Percentiles rank a stretch among this genome's conserved stretches.
Conservation (phyloP, 1,140 invertebrate species). For the Epicauta chinensis region DNA sequence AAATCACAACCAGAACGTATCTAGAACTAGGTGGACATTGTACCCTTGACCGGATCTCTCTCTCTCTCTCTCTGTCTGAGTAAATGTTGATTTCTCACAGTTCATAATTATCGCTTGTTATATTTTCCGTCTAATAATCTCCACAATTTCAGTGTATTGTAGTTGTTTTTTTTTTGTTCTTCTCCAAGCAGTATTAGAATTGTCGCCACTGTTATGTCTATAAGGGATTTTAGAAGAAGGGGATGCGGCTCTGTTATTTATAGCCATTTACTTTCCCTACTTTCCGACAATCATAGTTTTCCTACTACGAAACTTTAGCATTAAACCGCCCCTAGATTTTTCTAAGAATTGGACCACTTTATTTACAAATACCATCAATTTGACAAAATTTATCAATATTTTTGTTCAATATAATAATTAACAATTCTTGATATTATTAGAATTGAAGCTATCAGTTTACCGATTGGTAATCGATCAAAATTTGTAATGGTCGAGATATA, state of each 20-base stretch:
- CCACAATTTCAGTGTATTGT: no score
- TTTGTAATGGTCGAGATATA: no score
- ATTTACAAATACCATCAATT: not conserved
- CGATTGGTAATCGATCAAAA: no score
- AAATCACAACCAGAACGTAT: slow-evolving; percentile 17
- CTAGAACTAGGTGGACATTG: slow-evolving; percentile 18
- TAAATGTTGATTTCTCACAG: slow-evolving; percentile 6
- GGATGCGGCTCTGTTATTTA: slow-evolving; percentile 27
- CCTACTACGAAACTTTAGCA: slow-evolving; percentile 27
- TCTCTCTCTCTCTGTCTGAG: no score
- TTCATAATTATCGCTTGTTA: slow-evolving; percentile 10
- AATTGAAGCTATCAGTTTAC: no score
- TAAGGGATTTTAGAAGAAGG: not conserved
- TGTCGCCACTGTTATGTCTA: not conserved
- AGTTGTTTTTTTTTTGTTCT: no score
- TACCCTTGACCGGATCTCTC: slow-evolving; percentile 9
- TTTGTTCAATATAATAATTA: no score
- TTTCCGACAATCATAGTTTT: slow-evolving; percentile 39
- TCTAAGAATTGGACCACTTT: slow-evolving; percentile 15
- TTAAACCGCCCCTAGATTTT: slow-evolving; percentile 27
- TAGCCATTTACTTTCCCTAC: slow-evolving; percentile 32
- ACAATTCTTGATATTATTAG: no score
- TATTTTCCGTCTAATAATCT: not conserved
- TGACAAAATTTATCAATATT: no score
- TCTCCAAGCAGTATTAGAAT: no score